Conservation (phyloP, 2,888 invertebrate genomes). For the Acanthoscelides obtectus region DNA sequence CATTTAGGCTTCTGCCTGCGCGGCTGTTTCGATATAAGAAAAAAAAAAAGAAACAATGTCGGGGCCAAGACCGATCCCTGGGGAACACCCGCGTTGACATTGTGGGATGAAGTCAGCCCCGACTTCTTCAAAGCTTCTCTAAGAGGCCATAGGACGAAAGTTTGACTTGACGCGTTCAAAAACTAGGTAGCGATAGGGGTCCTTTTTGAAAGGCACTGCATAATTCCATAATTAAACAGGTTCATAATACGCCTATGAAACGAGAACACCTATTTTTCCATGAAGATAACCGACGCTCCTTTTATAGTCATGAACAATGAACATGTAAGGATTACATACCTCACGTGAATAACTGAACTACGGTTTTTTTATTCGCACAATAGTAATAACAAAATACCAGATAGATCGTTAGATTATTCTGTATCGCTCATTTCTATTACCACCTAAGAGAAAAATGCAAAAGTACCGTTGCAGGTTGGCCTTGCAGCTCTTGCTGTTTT, state of each 20-base stretch:
- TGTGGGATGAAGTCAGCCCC: too few relatives aligned
- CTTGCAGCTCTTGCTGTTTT: neutral
- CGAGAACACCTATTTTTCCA: neutral
- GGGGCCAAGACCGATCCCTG: too few relatives aligned
- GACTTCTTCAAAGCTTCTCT: too few relatives aligned
- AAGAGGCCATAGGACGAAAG: too few relatives aligned
- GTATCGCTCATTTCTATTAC: neutral
- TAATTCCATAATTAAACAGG: neutral
- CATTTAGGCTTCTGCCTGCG: too few relatives aligned
- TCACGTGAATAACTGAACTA: neutral
- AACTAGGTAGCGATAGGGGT: too few relatives aligned
- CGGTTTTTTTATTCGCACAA: neutral
- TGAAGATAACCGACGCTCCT: neutral
- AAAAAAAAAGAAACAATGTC: too few relatives aligned
- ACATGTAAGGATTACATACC: neutral
- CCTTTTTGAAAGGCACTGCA: neutral
- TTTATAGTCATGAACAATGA: neutral
- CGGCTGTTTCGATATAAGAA: too few relatives aligned
- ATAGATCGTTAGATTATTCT: neutral
- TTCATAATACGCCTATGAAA: neutral
- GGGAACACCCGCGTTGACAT: too few relatives aligned
- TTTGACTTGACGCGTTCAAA: too few relatives aligned
- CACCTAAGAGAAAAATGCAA: neutral
- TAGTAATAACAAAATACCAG: neutral
- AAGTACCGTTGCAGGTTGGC: neutral